A percentile compares a stretch with the other conserved stretches of the same genome.
These are phyloP conservation scores for Stenodema calcarata DNA, from an alignment of 2,888 invertebrate species.

Conservation along the genomic window DNA sequence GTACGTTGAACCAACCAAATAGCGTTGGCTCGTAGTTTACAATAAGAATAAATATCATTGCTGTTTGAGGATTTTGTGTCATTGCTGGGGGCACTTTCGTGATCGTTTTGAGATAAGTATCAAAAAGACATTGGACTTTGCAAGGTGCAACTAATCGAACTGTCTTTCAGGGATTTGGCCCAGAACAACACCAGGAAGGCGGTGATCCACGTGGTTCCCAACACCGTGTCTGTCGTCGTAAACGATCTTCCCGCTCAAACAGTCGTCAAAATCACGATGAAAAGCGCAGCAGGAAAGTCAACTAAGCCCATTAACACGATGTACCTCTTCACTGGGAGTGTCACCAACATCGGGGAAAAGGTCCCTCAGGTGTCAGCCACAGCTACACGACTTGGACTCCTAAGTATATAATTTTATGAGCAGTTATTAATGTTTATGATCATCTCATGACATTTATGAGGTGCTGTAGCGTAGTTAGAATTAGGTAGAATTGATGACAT, in stretches of 20 bases:
- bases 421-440: too few species aligned
- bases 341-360: constrained; percentile 22
- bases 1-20: too few species aligned
- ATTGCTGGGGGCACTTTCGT: too few species aligned
- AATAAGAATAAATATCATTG: too few species aligned
- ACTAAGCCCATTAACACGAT: background rate
- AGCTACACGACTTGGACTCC: constrained; percentile 32
- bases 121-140: too few species aligned
- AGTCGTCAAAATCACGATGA: constrained; percentile 42
- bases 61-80: too few species aligned
- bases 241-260: constrained; percentile 52
- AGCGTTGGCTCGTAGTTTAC: too few species aligned
- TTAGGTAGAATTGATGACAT: too few species aligned
- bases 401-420: background rate
- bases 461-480: too few species aligned
- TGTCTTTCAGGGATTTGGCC: background rate
- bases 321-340: constrained; percentile 51
- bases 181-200: constrained; percentile 11
- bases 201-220: constrained; percentile 52
- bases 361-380: constrained; percentile 24
- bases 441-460: too few species aligned
- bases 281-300: background rate
- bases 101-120: too few species aligned
- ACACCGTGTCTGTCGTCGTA: constrained; percentile 47
- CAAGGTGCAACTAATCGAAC: too few species aligned